Evolutionary conservation across 2,113 vertebrate genomes (phyloP).

Genomic region (Colius striatus): DNA sequence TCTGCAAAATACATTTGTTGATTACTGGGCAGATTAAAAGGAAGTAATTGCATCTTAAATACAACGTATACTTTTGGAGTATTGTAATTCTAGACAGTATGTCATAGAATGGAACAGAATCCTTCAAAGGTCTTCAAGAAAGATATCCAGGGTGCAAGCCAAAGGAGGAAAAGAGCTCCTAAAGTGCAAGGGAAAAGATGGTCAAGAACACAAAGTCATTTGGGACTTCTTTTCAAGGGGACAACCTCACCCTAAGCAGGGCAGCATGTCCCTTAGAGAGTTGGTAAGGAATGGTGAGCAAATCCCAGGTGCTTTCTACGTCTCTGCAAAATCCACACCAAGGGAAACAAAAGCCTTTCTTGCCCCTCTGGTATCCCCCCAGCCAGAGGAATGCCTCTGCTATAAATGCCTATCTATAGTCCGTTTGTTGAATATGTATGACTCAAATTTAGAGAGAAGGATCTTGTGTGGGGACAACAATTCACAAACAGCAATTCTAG

Average conservation of each 20-base stretch:
- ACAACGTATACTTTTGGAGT: not conserved
- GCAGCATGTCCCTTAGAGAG: not conserved
- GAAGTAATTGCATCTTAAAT: not conserved
- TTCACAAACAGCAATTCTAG: not conserved
- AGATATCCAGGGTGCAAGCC: not conserved
- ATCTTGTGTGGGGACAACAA: too few relatives aligned
- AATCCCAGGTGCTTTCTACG: not conserved
- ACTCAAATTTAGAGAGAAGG: too few relatives aligned
- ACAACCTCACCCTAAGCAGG: fast-evolving
- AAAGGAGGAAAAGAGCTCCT: not conserved
- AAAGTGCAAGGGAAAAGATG: not conserved
- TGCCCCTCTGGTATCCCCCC: not conserved
- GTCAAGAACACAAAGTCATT: not conserved
- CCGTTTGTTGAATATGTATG: too few relatives aligned
- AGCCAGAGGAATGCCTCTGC: not conserved
- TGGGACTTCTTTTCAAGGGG: not conserved
- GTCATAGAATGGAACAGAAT: not conserved
- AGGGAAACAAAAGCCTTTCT: not conserved
- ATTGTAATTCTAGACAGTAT: not conserved
- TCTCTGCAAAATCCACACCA: not conserved
- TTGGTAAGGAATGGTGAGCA: not conserved
- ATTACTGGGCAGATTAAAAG: not conserved
- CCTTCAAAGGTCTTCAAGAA: not conserved
- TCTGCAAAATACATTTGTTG: not conserved
- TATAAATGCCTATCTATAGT: not conserved